These are phyloP conservation scores for Anthopleura sola DNA, from an alignment of 64 coral and sea anemone genomes.

Conservation along the genomic window DNA sequence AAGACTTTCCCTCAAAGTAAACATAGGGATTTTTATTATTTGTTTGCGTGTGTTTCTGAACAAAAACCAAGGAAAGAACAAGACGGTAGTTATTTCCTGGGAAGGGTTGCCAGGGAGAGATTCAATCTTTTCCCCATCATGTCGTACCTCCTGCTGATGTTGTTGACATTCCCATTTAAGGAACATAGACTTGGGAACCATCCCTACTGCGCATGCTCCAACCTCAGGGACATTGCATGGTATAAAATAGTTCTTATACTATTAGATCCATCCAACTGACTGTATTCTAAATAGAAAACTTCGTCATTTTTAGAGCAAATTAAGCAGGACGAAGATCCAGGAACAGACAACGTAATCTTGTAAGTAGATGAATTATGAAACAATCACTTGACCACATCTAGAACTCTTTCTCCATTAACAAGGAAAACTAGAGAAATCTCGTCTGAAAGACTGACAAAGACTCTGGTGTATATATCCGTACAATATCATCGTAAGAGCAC, in stretches of 20 bases:
- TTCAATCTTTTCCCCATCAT: background rate
- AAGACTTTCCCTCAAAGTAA: background rate
- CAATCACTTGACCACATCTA: no score
- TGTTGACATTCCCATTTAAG: conserved; percentile 14
- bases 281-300: background rate
- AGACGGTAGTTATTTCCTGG: background rate
- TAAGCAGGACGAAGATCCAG: background rate
- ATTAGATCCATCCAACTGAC: background rate
- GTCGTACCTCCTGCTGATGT: background rate
- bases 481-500: background rate
- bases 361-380: background rate
- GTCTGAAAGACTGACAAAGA: no score
- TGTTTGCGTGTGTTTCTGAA: background rate
- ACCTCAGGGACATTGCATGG: background rate
- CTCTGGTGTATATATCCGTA: background rate
- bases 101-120: background rate
- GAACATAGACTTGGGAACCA: background rate
- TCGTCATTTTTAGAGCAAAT: background rate
- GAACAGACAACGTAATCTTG: background rate
- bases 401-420: no score
- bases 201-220: background rate
- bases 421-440: no score
- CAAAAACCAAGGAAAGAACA: background rate
- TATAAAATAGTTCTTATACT: background rate
- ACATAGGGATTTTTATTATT: background rate